Percentiles rank a stretch among this genome's conserved stretches.
Conservation (phyloP, 1,140 invertebrate genomes). For the Drosophila virilis region DNA sequence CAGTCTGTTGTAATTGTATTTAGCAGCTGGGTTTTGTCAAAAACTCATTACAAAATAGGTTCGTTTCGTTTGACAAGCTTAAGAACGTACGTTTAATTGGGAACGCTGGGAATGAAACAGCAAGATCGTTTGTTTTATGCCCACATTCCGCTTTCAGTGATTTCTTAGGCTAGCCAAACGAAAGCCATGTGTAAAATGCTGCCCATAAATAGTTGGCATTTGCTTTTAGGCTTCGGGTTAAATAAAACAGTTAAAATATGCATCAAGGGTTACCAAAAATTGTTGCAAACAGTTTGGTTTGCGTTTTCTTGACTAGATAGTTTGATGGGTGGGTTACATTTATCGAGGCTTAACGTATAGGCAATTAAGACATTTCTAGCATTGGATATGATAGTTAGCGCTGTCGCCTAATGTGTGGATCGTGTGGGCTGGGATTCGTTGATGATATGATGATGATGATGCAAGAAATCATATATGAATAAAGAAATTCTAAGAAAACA, state of each 20-base stretch:
- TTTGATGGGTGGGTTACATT: constrained; percentile 78
- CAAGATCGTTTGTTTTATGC: constrained; percentile 31
- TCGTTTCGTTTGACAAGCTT: constrained; percentile 10
- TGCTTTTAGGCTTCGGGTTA: constrained; percentile 5
- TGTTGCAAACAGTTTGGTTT: constrained; percentile 38
- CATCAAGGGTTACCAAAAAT: constrained; percentile 25
- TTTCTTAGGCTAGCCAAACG: constrained; percentile 14
- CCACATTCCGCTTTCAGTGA: constrained; percentile 6
- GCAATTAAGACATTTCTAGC: constrained; percentile 36
- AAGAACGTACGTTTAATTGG: not conserved
- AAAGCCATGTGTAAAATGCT: constrained; percentile 7
- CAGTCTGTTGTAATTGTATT: not conserved
- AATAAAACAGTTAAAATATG: constrained; percentile 11
- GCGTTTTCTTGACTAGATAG: constrained; percentile 34
- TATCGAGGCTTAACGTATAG: constrained; percentile 54
- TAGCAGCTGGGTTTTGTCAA: constrained; percentile 31
- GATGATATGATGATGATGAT: constrained; percentile 44
- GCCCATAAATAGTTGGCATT: constrained; percentile 25
- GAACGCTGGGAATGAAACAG: constrained; percentile 33
- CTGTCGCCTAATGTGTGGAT: constrained; percentile 12
- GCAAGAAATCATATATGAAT: constrained; percentile 24
- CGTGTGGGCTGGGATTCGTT: constrained; percentile 34
- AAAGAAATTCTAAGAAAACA: constrained; percentile 11
- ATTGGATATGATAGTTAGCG: constrained; percentile 61
- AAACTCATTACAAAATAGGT: constrained; percentile 42